Evolutionary conservation across 2,888 invertebrate species (phyloP).

Genomic region (Drosophila neonasuta): DNA sequence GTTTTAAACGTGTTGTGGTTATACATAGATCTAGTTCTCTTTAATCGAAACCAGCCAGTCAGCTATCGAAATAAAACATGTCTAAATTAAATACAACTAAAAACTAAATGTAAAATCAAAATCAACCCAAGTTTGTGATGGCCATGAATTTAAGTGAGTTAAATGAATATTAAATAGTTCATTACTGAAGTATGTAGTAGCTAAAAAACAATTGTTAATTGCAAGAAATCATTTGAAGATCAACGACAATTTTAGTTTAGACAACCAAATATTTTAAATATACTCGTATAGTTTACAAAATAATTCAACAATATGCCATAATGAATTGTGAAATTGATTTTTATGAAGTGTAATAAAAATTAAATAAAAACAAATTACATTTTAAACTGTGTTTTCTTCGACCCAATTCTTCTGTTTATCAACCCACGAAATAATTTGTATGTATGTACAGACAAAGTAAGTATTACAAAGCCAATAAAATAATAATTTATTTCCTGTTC

Average conservation of each 20-base stretch:
- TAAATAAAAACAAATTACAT: conserved; percentile 43
- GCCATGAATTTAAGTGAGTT: conserved; percentile 71
- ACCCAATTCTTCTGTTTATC: too few species aligned
- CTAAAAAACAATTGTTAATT: conserved; percentile 53
- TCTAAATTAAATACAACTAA: conserved; percentile 19
- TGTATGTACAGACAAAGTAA: too few species aligned
- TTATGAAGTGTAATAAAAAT: conserved; percentile 47
- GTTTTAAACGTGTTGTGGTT: conserved; percentile 60
- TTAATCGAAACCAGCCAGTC: conserved; percentile 42
- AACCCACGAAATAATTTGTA: too few species aligned
- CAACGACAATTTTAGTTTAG: conserved; percentile 48
- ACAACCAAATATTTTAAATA: conserved; percentile 48
- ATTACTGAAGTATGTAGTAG: conserved; percentile 29
- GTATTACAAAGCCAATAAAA: too few species aligned
- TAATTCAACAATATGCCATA: conserved; percentile 35
- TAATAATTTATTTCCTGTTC: too few species aligned
- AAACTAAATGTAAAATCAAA: conserved; percentile 37
- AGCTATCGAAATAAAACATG: conserved; percentile 29
- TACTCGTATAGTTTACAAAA: conserved; percentile 15
- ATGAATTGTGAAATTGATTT: conserved; percentile 49
- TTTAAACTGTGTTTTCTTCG: background rate
- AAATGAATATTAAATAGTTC: conserved; percentile 45
- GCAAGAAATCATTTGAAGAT: conserved; percentile 18
- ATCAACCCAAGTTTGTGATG: conserved; percentile 75
- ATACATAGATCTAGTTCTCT: conserved; percentile 48